These are phyloP conservation scores for Triplophysa siluroides DNA, from an alignment of 2,113 vertebrate species.

Conservation along the genomic window DNA sequence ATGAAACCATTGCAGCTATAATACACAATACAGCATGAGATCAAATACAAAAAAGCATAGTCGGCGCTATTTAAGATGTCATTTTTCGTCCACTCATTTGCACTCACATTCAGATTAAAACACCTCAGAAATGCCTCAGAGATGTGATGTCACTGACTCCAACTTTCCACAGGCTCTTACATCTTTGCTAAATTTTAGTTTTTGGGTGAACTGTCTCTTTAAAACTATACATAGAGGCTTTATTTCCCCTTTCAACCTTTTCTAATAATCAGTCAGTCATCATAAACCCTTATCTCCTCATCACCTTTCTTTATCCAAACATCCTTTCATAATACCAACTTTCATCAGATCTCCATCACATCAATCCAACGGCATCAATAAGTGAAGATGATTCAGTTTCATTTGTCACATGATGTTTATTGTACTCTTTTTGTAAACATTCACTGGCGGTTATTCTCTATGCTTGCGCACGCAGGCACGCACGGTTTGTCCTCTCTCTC, in stretches of 20 bases:
- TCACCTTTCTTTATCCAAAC: slow-evolving; percentile 14
- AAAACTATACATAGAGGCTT: neutral
- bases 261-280: neutral
- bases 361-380: slow-evolving; percentile 1
- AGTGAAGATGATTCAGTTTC: neutral
- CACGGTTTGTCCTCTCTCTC: neutral
- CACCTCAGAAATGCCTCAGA: too few species aligned
- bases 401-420: slow-evolving; percentile 18
- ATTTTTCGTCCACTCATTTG: too few species aligned
- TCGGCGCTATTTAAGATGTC: too few species aligned
- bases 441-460: neutral
- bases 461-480: neutral
- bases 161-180: too few species aligned
- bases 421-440: slow-evolving; percentile 18
- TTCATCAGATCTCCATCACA: slow-evolving; percentile 27
- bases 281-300: slow-evolving; percentile 1
- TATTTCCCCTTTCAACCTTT: neutral
- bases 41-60: too few species aligned
- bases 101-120: too few species aligned
- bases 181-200: too few species aligned
- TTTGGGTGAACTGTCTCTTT: neutral
- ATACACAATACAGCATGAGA: too few species aligned
- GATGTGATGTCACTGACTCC: too few species aligned
- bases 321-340: slow-evolving; percentile 11
- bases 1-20: too few species aligned